A percentile compares a stretch with the other conserved stretches of the same genome.
Conservation (phyloP, 2,113 vertebrate species). For the Peromyscus maniculatus region DNA sequence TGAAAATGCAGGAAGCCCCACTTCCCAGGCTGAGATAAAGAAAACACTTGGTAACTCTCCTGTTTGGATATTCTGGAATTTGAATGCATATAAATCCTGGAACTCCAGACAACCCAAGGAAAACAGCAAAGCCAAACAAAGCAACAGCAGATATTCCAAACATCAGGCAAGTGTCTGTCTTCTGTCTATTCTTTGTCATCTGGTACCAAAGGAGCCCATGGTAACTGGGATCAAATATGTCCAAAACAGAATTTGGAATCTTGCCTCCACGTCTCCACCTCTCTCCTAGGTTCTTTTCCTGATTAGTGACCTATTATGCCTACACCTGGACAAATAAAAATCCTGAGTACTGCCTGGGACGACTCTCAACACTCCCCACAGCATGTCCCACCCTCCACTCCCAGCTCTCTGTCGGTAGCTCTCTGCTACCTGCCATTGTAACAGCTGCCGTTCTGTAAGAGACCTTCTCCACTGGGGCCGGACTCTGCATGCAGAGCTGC, state of each 20-base stretch:
- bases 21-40: neutral
- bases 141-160: neutral
- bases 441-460: neutral
- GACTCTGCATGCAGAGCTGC: neutral
- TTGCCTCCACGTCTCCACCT: neutral
- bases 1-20: neutral
- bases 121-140: slow-evolving; percentile 39
- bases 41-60: neutral
- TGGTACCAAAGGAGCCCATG: neutral
- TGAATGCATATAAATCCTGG: neutral
- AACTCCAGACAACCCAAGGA: neutral
- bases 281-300: neutral
- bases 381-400: neutral
- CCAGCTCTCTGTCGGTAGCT: neutral
- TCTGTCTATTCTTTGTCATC: neutral
- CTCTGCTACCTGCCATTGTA: neutral
- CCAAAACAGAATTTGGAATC: neutral
- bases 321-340: neutral
- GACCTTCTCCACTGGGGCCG: neutral
- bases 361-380: neutral
- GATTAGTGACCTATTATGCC: neutral
- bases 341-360: neutral
- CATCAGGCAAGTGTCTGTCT: neutral
- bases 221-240: neutral
- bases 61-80: slow-evolving; percentile 8